These are phyloP conservation scores for Psettodes erumei DNA, from an alignment of 2,113 vertebrate genomes.

Conservation along the genomic window DNA sequence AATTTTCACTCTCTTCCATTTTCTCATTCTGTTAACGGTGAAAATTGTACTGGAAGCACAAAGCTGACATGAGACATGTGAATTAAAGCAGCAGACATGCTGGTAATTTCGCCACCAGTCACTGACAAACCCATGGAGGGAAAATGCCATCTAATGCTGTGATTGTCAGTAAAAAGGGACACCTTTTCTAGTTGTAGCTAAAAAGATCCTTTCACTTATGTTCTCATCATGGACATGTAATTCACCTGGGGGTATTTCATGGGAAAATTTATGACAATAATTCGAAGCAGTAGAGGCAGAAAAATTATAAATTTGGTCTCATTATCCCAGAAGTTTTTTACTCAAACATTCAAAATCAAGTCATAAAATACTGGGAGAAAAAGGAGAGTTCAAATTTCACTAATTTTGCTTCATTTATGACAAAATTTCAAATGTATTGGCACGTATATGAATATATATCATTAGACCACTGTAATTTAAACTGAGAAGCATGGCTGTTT, in stretches of 20 bases:
- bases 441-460: not conserved
- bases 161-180: slow-evolving; percentile 80
- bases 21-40: slow-evolving; percentile 79
- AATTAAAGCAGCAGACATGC: slow-evolving; percentile 82
- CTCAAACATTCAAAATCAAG: not conserved
- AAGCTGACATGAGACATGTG: slow-evolving; percentile 81
- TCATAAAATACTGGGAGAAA: not conserved
- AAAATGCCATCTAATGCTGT: slow-evolving; percentile 80
- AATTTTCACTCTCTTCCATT: slow-evolving; percentile 83
- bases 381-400: not conserved
- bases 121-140: slow-evolving; percentile 76
- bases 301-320: slow-evolving; percentile 41
- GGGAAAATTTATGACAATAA: slow-evolving; percentile 61
- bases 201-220: slow-evolving; percentile 71
- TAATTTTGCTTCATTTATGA: slow-evolving; percentile 4
- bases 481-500: slow-evolving; percentile 21
- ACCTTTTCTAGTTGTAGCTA: slow-evolving; percentile 70
- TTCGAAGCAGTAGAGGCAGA: slow-evolving; percentile 47
- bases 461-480: not conserved
- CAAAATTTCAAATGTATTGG: not conserved
- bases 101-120: slow-evolving; percentile 81
- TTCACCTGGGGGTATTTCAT: slow-evolving; percentile 60
- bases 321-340: slow-evolving; percentile 27
- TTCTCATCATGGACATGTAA: slow-evolving; percentile 70
- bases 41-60: slow-evolving; percentile 80